A percentile compares a stretch with the other conserved stretches of the same genome.
Conservation (phyloP, 1,140 invertebrate species). For the Drosophila persimilis region DNA sequence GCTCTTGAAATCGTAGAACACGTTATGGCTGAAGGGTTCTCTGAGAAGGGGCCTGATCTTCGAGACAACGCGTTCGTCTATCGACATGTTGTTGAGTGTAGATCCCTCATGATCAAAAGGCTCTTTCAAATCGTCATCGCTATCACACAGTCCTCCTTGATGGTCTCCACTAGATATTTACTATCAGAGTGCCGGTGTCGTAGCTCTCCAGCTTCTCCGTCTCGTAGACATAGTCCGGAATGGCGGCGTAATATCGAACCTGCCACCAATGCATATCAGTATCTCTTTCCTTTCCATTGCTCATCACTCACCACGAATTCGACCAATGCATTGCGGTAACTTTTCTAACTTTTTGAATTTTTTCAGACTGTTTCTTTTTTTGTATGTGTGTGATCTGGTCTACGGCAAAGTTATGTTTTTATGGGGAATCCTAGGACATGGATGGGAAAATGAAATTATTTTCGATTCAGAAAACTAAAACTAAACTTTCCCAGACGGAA, state of each 20-base stretch:
- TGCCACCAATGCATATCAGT: not conserved
- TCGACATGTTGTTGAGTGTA: not conserved
- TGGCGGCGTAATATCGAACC: not conserved
- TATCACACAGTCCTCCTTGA: conserved; percentile 19
- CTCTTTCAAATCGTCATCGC: conserved; percentile 8
- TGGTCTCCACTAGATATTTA: conserved; percentile 17
- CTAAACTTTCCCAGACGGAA: too few species aligned
- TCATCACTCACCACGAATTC: too few species aligned
- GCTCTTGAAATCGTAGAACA: conserved; percentile 3
- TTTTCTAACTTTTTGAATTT: too few species aligned
- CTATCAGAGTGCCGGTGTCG: conserved; percentile 17
- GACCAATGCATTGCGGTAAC: too few species aligned
- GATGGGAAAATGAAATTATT: too few species aligned
- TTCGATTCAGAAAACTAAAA: too few species aligned
- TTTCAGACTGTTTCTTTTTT: too few species aligned
- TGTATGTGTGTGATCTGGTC: too few species aligned
- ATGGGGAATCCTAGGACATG: too few species aligned
- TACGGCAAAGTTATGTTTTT: too few species aligned
- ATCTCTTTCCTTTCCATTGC: too few species aligned
- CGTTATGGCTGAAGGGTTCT: conserved; percentile 4
- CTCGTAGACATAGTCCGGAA: conserved; percentile 27
- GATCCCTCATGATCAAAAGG: not conserved
- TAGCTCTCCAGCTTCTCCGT: conserved; percentile 10
- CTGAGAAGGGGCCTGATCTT: not conserved
- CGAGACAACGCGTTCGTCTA: conserved; percentile 8